Base-by-base conservation (phyloP, 1,140 invertebrate genomes). In the Heliconius melpomene region DNA sequence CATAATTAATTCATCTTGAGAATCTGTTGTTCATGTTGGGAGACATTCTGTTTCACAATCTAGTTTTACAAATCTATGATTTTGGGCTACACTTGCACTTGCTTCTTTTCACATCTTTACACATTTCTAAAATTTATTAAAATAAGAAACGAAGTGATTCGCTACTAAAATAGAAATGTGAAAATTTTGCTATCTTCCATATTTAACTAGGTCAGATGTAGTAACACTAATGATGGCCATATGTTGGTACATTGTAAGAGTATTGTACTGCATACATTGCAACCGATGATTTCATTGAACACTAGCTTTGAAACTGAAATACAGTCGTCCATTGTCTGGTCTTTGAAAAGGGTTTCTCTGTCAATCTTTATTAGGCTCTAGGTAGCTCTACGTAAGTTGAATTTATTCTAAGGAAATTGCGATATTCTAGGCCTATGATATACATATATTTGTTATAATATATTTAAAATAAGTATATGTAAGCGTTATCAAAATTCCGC, bases 211-310 rank as follows among this genome's bases (percentile, higher is more conserved):
- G 23, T 16, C 60, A 66, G 8, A 18, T 26, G 9, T 3, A 66
- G n/a, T 66, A 5, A n/a, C 8, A n/a, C 9, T 29, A 29, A 66
- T 29, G 23, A 66, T 66, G 60, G 0, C 26, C 60, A 29, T 18
- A 66, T 29, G 11, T 16, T 23, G 2, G 60, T 29, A 66, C 11
- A 66, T 9, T 57, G 54, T 57, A 57, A 57, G 20, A 57, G 8
- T 57, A 57, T 57, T 57, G 20, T 66, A 66, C 16, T 26, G 26
- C 3, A 1, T 16, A 16, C 60, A 26, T 66, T 66, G 60, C 23
- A 66, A 66, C 60, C 60, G 60, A 26, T 66, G 60, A 66, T 66
- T 29, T 66, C 60, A 66, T 29, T 29, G 60, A 66, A 66, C 60
- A 66, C 23, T 29, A 16, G 23, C 26, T 66, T 66, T 66, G 60